These are phyloP conservation scores for Leptobrachium ailaonicum DNA, from an alignment of 2,113 vertebrate genomes.

Conservation along the genomic window DNA sequence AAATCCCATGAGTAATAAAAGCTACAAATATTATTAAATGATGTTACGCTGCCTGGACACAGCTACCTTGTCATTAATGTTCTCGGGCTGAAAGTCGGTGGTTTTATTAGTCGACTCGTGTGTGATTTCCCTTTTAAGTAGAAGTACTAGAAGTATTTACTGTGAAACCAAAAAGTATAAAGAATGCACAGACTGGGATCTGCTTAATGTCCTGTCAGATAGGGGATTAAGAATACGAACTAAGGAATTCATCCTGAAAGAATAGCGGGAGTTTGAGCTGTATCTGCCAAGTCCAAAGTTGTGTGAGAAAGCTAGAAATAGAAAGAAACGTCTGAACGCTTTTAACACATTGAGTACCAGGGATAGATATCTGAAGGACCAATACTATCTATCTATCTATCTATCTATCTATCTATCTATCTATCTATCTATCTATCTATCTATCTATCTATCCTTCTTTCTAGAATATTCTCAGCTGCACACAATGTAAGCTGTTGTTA, in stretches of 20 bases:
- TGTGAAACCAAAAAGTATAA: conserved; percentile 32
- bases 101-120: background rate
- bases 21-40: background rate
- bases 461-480: no score
- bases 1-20: background rate
- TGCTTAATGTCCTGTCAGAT: conserved; percentile 50
- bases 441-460: no score
- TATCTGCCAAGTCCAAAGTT: conserved; percentile 40
- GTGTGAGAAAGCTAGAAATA: conserved; percentile 39
- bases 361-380: no score
- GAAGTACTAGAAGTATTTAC: conserved; percentile 19
- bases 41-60: background rate
- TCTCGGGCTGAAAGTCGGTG: background rate
- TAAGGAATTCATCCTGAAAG: conserved; percentile 46
- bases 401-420: no score
- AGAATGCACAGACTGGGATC: conserved; percentile 39
- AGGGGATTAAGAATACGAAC: conserved; percentile 46
- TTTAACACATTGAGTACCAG: conserved; percentile 33
- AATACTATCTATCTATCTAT: no score
- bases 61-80: background rate
- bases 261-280: conserved; percentile 47
- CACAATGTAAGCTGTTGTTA: no score
- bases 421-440: no score
- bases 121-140: conserved; percentile 38
- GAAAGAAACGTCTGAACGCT: background rate